Conservation (phyloP, 2,888 invertebrate genomes). For the Embidobia sp. region DNA sequence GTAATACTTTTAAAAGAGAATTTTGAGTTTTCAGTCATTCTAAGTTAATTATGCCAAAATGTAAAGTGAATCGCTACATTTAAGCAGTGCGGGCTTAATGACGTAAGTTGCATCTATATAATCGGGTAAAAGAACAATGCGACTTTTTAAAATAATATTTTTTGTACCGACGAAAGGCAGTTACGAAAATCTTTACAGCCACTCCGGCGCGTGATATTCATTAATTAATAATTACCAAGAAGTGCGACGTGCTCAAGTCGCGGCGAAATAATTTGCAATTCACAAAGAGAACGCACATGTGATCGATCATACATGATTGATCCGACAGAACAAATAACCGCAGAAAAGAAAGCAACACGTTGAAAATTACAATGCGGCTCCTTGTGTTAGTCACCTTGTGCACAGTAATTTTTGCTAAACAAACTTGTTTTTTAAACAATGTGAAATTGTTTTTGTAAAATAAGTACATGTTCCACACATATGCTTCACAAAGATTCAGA, state of each 20-base stretch:
- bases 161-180: background rate
- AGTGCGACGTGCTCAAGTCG: constrained; percentile 31
- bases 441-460: too few relatives aligned
- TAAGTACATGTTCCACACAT: too few relatives aligned
- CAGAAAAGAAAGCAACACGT: constrained; percentile 43
- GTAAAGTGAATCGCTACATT: constrained; percentile 20
- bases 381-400: background rate
- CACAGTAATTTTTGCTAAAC: background rate
- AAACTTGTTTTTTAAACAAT: background rate
- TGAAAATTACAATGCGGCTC: constrained; percentile 5
- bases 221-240: constrained; percentile 52
- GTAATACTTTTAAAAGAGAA: too few relatives aligned
- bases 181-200: constrained; percentile 29
- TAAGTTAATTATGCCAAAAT: constrained; percentile 27
- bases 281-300: constrained; percentile 57
- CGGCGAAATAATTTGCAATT: constrained; percentile 49
- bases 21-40: too few relatives aligned
- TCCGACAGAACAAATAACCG: constrained; percentile 33
- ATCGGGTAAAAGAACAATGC: constrained; percentile 35
- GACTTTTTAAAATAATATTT: constrained; percentile 26
- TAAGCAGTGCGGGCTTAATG: constrained; percentile 23
- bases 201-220: constrained; percentile 28
- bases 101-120: constrained; percentile 27
- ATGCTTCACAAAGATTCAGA: too few relatives aligned
- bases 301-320: constrained; percentile 47